Evolutionary conservation across 2,113 vertebrate genomes (phyloP).

Genomic region (Pluvialis apricaria): DNA sequence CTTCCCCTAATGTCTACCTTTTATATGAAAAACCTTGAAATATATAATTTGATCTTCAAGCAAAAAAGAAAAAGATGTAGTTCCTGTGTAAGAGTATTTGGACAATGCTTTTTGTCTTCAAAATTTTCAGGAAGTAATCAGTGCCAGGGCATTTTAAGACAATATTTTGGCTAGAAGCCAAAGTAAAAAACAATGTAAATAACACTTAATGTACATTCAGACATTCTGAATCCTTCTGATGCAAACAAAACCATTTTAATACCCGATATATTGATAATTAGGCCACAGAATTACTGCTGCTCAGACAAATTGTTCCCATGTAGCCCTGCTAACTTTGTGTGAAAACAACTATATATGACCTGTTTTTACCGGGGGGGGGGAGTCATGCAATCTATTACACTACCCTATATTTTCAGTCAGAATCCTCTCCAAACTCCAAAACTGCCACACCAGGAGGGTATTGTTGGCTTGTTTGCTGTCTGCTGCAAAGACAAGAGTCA

Average conservation of each 20-base stretch:
- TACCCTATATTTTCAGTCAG: background rate
- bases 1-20: background rate
- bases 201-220: background rate
- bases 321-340: background rate
- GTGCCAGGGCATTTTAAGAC: background rate
- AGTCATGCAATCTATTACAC: background rate
- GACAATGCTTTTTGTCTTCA: background rate
- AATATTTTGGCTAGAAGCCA: background rate
- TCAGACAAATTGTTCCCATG: background rate
- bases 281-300: background rate
- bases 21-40: background rate
- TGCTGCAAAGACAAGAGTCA: background rate
- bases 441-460: too few species aligned
- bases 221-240: background rate
- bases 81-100: background rate
- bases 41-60: background rate
- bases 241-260: background rate
- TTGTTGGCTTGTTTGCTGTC: background rate
- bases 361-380: background rate
- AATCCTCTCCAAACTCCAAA: background rate
- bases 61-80: background rate
- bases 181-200: background rate
- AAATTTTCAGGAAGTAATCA: background rate
- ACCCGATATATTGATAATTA: background rate
- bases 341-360: background rate